phyloP scores from a whole-genome alignment of 2,797 vertebrate genomes.

The Pachyuromys duprasi region DNA sequence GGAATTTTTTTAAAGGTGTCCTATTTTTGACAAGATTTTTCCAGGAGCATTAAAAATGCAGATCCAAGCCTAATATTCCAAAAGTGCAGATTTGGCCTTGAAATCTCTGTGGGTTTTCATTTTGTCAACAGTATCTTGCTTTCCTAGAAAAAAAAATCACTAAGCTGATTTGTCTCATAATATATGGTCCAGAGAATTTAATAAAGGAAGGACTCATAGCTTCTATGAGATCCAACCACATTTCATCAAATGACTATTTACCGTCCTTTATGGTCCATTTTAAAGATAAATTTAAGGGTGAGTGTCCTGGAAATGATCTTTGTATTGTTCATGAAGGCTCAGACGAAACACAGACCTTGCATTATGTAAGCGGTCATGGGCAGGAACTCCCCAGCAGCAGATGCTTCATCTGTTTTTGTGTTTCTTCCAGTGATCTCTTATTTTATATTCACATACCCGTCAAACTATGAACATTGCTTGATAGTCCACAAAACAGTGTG shows the following conservation, averaged over 20 bases:
- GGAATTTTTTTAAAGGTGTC: neutral
- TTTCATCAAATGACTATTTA: neutral
- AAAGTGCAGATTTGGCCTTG: neutral
- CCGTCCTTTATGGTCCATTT: neutral
- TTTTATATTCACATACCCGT: neutral
- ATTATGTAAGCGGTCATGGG: neutral
- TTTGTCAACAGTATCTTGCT: slow-evolving; percentile 4
- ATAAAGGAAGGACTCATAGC: neutral
- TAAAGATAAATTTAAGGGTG: slow-evolving; percentile 12
- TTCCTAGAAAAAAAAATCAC: neutral
- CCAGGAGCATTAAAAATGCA: slow-evolving; percentile 39
- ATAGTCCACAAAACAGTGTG: neutral
- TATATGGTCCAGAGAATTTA: neutral
- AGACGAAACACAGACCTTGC: neutral
- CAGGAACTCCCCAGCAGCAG: neutral
- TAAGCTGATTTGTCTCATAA: neutral
- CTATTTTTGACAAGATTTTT: slow-evolving; percentile 55
- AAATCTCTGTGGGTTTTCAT: slow-evolving; percentile 1
- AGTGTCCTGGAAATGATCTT: neutral
- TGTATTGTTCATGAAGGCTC: neutral
- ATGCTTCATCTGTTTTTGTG: neutral
- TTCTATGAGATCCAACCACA: slow-evolving; percentile 11
- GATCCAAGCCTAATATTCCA: neutral
- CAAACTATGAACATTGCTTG: neutral
- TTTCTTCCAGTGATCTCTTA: slow-evolving; percentile 34